phyloP scores from a whole-genome alignment of 2,888 invertebrate species.

The Griposia aprilina region DNA sequence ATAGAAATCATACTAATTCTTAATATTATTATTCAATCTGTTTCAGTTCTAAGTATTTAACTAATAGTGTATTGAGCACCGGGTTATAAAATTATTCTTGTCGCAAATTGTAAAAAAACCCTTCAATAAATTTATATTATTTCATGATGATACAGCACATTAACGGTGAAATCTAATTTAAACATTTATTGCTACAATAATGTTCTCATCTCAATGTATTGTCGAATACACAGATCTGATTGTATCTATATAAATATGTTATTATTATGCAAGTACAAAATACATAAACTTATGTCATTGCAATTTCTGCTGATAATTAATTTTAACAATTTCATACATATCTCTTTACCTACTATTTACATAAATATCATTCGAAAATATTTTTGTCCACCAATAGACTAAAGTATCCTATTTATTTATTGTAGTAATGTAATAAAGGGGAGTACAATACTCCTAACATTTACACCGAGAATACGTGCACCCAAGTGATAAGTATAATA shows the following conservation, averaged over 20 bases:
- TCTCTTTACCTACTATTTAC: slow-evolving; percentile 82
- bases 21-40: slow-evolving; percentile 50
- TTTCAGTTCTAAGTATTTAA: slow-evolving; percentile 52
- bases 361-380: slow-evolving; percentile 86
- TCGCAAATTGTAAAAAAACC: slow-evolving; percentile 42
- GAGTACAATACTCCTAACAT: slow-evolving; percentile 62
- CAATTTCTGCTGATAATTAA: slow-evolving; percentile 78
- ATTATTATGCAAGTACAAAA: slow-evolving; percentile 67
- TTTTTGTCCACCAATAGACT: slow-evolving; percentile 77
- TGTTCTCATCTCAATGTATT: slow-evolving; percentile 61
- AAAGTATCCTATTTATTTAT: slow-evolving; percentile 66
- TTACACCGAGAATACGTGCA: slow-evolving; percentile 68
- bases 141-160: slow-evolving; percentile 54
- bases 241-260: slow-evolving; percentile 58
- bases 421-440: slow-evolving; percentile 57
- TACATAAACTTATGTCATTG: slow-evolving; percentile 67
- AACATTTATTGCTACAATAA: slow-evolving; percentile 58
- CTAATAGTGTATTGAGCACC: slow-evolving; percentile 68
- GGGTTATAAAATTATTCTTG: slow-evolving; percentile 54
- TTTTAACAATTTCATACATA: slow-evolving; percentile 85
- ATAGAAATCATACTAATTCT: slow-evolving; percentile 50
- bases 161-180: slow-evolving; percentile 47
- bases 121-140: slow-evolving; percentile 37
- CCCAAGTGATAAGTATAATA: slow-evolving; percentile 57
- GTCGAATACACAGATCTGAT: slow-evolving; percentile 59